Conservation (phyloP, 2,797 vertebrate genomes). For the Chromobotia macracanthus region DNA sequence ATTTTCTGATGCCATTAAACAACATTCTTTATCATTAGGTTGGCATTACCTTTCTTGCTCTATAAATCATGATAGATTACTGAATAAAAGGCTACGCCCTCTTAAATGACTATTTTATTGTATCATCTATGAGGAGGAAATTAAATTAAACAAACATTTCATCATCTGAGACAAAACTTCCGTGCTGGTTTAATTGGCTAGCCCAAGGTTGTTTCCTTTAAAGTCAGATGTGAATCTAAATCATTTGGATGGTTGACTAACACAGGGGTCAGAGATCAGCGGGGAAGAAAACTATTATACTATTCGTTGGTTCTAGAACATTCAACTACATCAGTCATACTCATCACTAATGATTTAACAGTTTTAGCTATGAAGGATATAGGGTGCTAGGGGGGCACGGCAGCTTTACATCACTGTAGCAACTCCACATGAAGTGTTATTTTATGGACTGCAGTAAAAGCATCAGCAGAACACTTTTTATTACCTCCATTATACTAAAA, state of each 20-base stretch:
- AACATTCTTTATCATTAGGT: slow-evolving; percentile 73
- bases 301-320: not conserved
- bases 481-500: slow-evolving; percentile 67
- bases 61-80: slow-evolving; percentile 73
- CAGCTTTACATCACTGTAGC: slow-evolving; percentile 49
- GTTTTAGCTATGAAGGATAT: slow-evolving; percentile 20
- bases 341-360: slow-evolving; percentile 47
- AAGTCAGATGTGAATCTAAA: slow-evolving; percentile 20
- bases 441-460: slow-evolving; percentile 69
- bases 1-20: slow-evolving; percentile 67
- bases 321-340: slow-evolving; percentile 3
- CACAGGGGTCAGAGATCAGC: not conserved
- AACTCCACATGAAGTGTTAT: slow-evolving; percentile 56
- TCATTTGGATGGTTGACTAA: slow-evolving; percentile 10
- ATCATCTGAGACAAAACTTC: slow-evolving; percentile 19
- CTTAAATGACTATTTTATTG: slow-evolving; percentile 60
- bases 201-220: slow-evolving; percentile 23
- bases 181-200: slow-evolving; percentile 5
- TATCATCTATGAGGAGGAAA: slow-evolving; percentile 58
- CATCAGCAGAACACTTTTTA: slow-evolving; percentile 72
- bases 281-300: not conserved
- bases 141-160: slow-evolving; percentile 56
- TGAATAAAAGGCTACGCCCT: slow-evolving; percentile 63
- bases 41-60: slow-evolving; percentile 59
- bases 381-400: slow-evolving; percentile 8